Evolutionary conservation across 1,140 invertebrate species (phyloP).

Genomic region (Andrena cerasifolii): DNA sequence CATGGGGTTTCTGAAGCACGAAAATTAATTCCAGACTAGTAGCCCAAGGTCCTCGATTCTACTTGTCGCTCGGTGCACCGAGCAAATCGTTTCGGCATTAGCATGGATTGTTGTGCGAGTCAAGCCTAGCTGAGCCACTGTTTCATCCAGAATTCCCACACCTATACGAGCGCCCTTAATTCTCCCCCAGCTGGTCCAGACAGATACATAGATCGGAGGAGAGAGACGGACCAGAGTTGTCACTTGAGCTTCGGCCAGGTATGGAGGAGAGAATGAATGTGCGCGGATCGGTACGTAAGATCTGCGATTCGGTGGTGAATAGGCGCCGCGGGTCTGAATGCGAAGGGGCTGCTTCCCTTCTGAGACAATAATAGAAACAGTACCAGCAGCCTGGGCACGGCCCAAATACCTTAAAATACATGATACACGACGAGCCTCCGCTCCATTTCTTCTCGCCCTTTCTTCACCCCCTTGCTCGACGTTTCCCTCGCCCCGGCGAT

Average conservation of each 20-base stretch:
- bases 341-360: constrained; percentile 62
- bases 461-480: constrained; percentile 33
- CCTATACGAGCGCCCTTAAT: constrained; percentile 64
- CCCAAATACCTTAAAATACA: constrained; percentile 74
- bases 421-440: constrained; percentile 73
- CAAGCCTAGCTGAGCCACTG: constrained; percentile 33
- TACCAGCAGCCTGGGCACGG: constrained; percentile 63
- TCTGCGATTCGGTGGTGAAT: constrained; percentile 18
- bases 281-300: constrained; percentile 39
- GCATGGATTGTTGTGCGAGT: constrained; percentile 51
- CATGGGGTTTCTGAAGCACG: no score
- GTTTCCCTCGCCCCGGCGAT: constrained; percentile 57
- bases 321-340: constrained; percentile 15
- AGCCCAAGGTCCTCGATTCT: constrained; percentile 8
- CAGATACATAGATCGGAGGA: constrained; percentile 41
- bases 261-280: constrained; percentile 29
- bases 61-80: constrained; percentile 14
- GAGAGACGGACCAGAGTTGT: constrained; percentile 51
- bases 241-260: constrained; percentile 41
- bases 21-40: no score
- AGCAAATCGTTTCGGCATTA: constrained; percentile 32
- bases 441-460: constrained; percentile 26
- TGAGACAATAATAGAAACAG: constrained; percentile 82
- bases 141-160: constrained; percentile 69
- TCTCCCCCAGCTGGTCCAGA: constrained; percentile 59